phyloP scores from a whole-genome alignment of 2,113 vertebrate species.

The Halichoeres trimaculatus region DNA sequence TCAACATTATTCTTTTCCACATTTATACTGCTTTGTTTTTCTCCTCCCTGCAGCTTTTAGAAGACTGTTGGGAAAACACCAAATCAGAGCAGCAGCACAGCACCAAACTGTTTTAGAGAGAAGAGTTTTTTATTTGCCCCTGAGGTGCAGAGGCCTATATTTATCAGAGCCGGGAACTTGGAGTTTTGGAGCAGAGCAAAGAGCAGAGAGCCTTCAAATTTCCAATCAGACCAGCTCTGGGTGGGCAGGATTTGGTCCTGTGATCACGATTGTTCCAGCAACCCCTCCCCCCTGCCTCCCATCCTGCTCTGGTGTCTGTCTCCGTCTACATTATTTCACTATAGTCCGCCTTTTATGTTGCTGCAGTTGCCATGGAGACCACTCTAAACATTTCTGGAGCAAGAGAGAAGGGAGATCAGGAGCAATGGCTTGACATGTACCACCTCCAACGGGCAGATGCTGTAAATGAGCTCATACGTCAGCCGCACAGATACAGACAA shows the following conservation, averaged over 20 bases:
- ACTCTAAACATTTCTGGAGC: slow-evolving; percentile 44
- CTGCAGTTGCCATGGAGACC: slow-evolving; percentile 47
- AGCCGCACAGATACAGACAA: not conserved
- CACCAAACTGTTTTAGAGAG: slow-evolving; percentile 19
- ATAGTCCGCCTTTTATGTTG: slow-evolving; percentile 42
- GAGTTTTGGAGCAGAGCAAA: not conserved
- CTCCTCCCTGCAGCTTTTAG: not conserved
- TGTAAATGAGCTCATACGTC: not conserved
- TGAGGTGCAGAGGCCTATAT: slow-evolving; percentile 31
- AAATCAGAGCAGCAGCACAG: slow-evolving; percentile 17
- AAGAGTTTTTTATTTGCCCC: slow-evolving; percentile 26
- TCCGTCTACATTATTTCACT: slow-evolving; percentile 1
- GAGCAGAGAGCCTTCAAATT: slow-evolving; percentile 17
- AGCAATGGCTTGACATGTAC: slow-evolving; percentile 13
- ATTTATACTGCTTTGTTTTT: not conserved
- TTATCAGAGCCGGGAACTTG: slow-evolving; percentile 34
- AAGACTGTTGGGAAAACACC: slow-evolving; percentile 18
- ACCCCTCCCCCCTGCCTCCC: slow-evolving; percentile 39
- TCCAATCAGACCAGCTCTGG: slow-evolving; percentile 48
- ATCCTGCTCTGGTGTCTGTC: slow-evolving; percentile 20
- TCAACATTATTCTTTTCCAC: no score
- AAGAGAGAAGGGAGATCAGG: not conserved
- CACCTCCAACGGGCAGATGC: slow-evolving; percentile 14
- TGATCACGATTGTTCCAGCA: slow-evolving; percentile 42
- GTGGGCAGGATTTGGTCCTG: slow-evolving; percentile 43